These are phyloP conservation scores for Zelostemma sp. DNA, from an alignment of 1,140 invertebrate genomes.

Conservation along the genomic window DNA sequence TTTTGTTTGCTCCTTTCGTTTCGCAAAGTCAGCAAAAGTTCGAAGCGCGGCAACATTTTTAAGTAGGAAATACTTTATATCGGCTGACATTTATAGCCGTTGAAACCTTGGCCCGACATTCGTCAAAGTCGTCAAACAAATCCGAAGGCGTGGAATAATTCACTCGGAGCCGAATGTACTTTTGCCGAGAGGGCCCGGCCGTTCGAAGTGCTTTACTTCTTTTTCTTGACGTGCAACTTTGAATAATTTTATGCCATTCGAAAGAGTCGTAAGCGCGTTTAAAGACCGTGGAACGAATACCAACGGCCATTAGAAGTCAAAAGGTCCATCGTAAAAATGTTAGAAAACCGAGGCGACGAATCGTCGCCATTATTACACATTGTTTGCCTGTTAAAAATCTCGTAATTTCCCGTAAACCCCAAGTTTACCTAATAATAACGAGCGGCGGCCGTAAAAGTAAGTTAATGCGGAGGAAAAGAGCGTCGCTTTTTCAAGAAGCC, in stretches of 20 bases:
- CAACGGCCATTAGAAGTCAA: slow-evolving; percentile 49
- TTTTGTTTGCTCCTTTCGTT: too few relatives aligned
- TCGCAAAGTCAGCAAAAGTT: too few relatives aligned
- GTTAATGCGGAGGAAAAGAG: background rate
- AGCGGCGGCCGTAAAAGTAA: slow-evolving; percentile 1
- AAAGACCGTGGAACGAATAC: slow-evolving; percentile 41
- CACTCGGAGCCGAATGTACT: slow-evolving; percentile 15
- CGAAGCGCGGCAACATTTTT: too few relatives aligned
- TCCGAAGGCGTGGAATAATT: slow-evolving; percentile 32
- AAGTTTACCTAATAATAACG: slow-evolving; percentile 31
- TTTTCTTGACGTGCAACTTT: slow-evolving; percentile 39
- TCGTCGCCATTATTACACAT: slow-evolving; percentile 46
- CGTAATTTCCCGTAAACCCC: slow-evolving; percentile 38
- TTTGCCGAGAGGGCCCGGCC: too few relatives aligned
- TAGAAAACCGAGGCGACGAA: slow-evolving; percentile 51
- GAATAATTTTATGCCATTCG: slow-evolving; percentile 52
- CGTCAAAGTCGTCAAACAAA: slow-evolving; percentile 40
- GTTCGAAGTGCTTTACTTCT: slow-evolving; percentile 36
- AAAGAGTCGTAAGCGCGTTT: slow-evolving; percentile 45
- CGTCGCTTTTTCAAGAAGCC: background rate
- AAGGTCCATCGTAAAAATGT: slow-evolving; percentile 58
- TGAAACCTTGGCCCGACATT: slow-evolving; percentile 16
- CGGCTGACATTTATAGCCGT: slow-evolving; percentile 30
- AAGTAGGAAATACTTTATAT: slow-evolving; percentile 28
- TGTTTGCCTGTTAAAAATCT: slow-evolving; percentile 38